A percentile compares a stretch with the other conserved stretches of the same genome.
These are phyloP conservation scores for Dryobota labecula DNA, from an alignment of 2,888 invertebrate genomes.

Conservation along the genomic window DNA sequence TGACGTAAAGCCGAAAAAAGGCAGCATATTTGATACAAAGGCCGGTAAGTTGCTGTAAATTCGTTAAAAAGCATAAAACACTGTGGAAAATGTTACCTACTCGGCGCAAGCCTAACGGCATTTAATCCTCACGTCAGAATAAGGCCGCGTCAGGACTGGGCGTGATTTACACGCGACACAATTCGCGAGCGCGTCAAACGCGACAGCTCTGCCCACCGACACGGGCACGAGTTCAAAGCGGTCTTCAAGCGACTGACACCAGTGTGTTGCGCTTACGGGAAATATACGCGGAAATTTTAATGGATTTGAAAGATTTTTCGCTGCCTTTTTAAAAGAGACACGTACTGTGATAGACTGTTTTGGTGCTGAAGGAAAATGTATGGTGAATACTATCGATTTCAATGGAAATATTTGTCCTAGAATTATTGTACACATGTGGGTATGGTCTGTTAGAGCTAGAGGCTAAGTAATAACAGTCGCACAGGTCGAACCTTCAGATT, in stretches of 20 bases:
- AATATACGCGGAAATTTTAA: slow-evolving; percentile 41
- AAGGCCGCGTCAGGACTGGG: slow-evolving; percentile 56
- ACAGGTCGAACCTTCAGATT: too few relatives aligned
- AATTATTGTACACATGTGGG: neutral
- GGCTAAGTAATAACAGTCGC: too few relatives aligned
- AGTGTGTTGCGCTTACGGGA: slow-evolving; percentile 28
- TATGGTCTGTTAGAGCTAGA: too few relatives aligned
- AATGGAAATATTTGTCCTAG: neutral
- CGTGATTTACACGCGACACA: slow-evolving; percentile 62
- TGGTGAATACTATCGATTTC: neutral
- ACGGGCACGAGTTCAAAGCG: slow-evolving; percentile 56
- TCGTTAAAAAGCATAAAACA: slow-evolving; percentile 59
- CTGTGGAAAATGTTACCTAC: slow-evolving; percentile 55
- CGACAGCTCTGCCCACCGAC: slow-evolving; percentile 56
- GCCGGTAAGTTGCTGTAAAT: slow-evolving; percentile 51
- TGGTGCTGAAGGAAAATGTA: neutral
- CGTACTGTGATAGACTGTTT: neutral
- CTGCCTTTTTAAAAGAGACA: slow-evolving; percentile 17
- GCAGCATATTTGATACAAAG: slow-evolving; percentile 51
- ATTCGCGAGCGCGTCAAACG: slow-evolving; percentile 46
- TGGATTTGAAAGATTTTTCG: slow-evolving; percentile 26
- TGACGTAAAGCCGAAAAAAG: slow-evolving; percentile 42
- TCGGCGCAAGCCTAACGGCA: slow-evolving; percentile 40
- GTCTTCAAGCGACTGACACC: slow-evolving; percentile 50
- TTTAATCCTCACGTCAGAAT: slow-evolving; percentile 63